phyloP scores from a whole-genome alignment of 2,797 vertebrate genomes.

The Smutsia temminckii region DNA sequence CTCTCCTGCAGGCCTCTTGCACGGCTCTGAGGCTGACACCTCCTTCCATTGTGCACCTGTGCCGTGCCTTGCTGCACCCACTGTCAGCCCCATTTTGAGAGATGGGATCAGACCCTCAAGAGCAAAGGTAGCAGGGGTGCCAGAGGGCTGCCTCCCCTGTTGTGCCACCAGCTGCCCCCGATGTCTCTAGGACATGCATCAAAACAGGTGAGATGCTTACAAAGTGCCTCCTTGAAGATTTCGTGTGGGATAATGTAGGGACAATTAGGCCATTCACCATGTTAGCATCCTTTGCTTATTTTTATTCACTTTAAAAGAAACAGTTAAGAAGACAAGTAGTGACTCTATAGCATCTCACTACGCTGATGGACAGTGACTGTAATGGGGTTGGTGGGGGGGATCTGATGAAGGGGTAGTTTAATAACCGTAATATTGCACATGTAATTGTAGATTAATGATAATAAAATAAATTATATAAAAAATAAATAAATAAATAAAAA shows the following conservation, averaged over 20 bases:
- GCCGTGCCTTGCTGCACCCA: rapidly evolving
- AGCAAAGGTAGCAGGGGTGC: background rate
- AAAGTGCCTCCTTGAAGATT: background rate
- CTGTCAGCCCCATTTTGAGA: background rate
- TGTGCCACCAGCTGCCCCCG: rapidly evolving
- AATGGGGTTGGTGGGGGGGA: too few relatives aligned
- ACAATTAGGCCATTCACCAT: background rate
- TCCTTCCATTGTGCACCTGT: background rate
- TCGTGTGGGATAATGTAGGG: rapidly evolving
- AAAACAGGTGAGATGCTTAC: background rate
- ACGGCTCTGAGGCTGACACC: background rate
- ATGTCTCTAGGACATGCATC: rapidly evolving
- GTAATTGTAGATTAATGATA: too few relatives aligned
- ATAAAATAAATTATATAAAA: too few relatives aligned
- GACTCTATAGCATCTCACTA: too few relatives aligned
- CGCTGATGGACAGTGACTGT: too few relatives aligned
- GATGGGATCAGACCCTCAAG: background rate
- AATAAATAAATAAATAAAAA: too few relatives aligned
- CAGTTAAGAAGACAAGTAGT: too few relatives aligned
- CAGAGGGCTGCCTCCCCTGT: background rate
- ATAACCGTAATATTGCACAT: too few relatives aligned
- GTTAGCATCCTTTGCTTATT: background rate
- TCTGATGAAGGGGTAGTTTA: too few relatives aligned
- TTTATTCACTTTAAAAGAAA: background rate
- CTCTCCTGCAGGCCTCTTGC: rapidly evolving